These are phyloP conservation scores for Myoxocephalus aenaeus DNA, from an alignment of 2,797 vertebrate species.

Conservation along the genomic window DNA sequence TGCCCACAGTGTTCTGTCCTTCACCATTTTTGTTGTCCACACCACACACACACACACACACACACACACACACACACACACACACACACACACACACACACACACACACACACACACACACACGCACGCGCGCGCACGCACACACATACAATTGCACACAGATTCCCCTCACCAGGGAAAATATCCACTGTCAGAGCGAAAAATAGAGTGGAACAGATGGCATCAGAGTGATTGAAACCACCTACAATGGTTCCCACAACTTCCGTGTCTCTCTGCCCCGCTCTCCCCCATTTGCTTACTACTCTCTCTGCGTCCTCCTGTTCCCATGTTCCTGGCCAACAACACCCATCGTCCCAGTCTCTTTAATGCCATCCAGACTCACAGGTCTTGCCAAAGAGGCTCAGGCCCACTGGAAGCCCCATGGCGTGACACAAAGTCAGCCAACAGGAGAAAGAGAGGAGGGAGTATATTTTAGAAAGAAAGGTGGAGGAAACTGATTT, in stretches of 20 bases:
- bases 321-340: conserved; percentile 23
- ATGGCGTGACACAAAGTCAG: conserved; percentile 70
- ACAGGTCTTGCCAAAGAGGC: conserved; percentile 69
- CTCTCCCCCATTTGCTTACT: conserved; percentile 26
- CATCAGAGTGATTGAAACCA: conserved; percentile 79
- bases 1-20: conserved; percentile 34
- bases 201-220: conserved; percentile 81
- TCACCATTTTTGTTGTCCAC: conserved; percentile 35
- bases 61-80: conserved; percentile 30
- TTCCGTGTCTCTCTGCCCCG: conserved; percentile 42
- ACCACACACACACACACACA: conserved; percentile 22
- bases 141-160: conserved; percentile 36
- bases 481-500: conserved; percentile 20
- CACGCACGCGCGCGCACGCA: conserved; percentile 27
- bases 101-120: conserved; percentile 37
- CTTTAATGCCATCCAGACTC: conserved; percentile 66
- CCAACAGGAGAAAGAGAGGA: conserved; percentile 68
- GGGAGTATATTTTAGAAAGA: conserved; percentile 24
- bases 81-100: conserved; percentile 33
- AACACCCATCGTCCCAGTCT: conserved; percentile 48
- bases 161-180: conserved; percentile 65
- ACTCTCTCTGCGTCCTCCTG: conserved; percentile 23
- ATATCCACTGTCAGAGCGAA: conserved; percentile 71
- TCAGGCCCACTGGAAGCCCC: conserved; percentile 69
- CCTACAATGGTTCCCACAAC: conserved; percentile 77